Base-by-base conservation (phyloP, 1,140 invertebrate genomes). In the Leucophenga varia region DNA sequence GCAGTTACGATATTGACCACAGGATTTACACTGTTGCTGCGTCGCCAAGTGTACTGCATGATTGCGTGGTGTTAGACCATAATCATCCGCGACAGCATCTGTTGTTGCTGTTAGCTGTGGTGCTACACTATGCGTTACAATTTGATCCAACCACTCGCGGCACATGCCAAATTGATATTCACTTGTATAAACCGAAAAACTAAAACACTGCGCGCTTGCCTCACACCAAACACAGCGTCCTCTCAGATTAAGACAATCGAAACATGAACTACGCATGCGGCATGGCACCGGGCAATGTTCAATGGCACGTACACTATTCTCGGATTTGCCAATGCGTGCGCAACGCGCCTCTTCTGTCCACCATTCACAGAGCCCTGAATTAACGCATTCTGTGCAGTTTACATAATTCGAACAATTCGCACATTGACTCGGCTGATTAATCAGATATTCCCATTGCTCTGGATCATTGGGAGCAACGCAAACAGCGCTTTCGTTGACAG, bases 181-280 rank as follows among this genome's bases (percentile, higher is more conserved):
- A 46, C 91, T 93, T 2, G 93, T 95, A 72, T 97, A 97, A 3
- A 95, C 90, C 2, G 90, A 90, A 77, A 97, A 97, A 31, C 91
- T 90, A 70, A 97, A 94, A 72, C 95, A 97, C 64, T 93, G 89
- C 32, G 86, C 79, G 0, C 89, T 93, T 28, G 91, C 87, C 61
- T 95, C 90, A 70, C 94, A 97, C 95, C 94, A 97, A 1, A 95
- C 93, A 76, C 95, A 97, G 41, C 91, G 82, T 5, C 90, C 91
- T 31, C 85, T 83, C 54, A 89, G 86, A 45, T 89, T 87, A 10
- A 97, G 75, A 67, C 95, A 97, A 17, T 86, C 81, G 4, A 85
- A 83, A 72, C 93, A 97, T 56, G 86, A 86, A 2, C 70, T 78
- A 10, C 93, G 82, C 54, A 84, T 74, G 54, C 89, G 81, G 61